Percentiles rank a stretch among this genome's conserved stretches.
These are phyloP conservation scores for Hesperophylax magnus DNA, from an alignment of 1,140 invertebrate species.

Conservation along the genomic window DNA sequence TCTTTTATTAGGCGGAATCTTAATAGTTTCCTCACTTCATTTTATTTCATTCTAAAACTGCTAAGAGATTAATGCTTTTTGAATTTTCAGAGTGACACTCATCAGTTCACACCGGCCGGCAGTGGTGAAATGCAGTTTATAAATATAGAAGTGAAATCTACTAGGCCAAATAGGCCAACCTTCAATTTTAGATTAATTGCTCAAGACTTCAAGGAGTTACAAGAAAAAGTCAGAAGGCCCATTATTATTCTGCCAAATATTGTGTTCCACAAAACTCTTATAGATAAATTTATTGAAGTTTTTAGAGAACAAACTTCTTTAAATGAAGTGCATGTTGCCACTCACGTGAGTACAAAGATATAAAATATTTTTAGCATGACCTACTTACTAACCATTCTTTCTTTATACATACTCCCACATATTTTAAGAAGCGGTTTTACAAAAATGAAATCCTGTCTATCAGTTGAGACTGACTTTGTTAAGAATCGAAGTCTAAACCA, in stretches of 20 bases:
- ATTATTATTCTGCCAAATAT: constrained; percentile 84
- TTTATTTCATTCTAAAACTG: too few relatives aligned
- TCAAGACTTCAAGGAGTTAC: constrained; percentile 83
- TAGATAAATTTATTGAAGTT: constrained; percentile 87
- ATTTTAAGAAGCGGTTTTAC: too few relatives aligned
- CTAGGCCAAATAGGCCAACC: constrained; percentile 68
- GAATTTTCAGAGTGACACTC: constrained; percentile 77
- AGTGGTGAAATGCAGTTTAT: constrained; percentile 83
- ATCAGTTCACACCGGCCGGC: constrained; percentile 74
- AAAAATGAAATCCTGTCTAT: too few relatives aligned
- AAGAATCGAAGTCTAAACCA: too few relatives aligned
- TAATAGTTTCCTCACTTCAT: too few relatives aligned
- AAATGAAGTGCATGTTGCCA: constrained; percentile 76
- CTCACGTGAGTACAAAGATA: constrained; percentile 3
- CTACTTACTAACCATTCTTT: too few relatives aligned
- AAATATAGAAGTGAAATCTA: constrained; percentile 84
- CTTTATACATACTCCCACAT: too few relatives aligned
- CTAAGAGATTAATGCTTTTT: too few relatives aligned
- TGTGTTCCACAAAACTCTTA: constrained; percentile 82
- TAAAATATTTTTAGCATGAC: too few relatives aligned
- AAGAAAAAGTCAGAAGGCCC: constrained; percentile 81
- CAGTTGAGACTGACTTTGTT: too few relatives aligned
- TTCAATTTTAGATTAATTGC: constrained; percentile 85
- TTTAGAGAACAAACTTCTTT: constrained; percentile 83
- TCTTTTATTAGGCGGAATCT: too few relatives aligned